phyloP scores from a whole-genome alignment of 2,888 invertebrate genomes.

The Polyploca ridens region DNA sequence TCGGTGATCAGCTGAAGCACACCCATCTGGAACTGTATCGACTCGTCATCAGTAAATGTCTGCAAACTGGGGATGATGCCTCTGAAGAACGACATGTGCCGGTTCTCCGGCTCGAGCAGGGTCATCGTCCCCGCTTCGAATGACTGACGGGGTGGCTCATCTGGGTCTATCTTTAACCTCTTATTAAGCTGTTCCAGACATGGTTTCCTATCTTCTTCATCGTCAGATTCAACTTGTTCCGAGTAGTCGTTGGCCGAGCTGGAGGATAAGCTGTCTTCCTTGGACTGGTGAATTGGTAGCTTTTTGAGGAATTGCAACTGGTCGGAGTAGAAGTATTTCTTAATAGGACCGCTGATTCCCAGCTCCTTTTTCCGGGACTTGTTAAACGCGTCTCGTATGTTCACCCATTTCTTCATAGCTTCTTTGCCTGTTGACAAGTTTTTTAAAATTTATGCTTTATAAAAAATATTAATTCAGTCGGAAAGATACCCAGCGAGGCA shows the following conservation, averaged over 20 bases:
- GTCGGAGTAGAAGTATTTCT: background rate
- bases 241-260: background rate
- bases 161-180: background rate
- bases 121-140: background rate
- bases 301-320: background rate
- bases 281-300: background rate
- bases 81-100: background rate
- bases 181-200: background rate
- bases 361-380: background rate
- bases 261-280: background rate
- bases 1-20: background rate
- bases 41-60: background rate
- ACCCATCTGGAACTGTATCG: slow-evolving; percentile 4
- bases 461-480: no score
- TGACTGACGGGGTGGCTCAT: background rate
- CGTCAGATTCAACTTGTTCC: background rate
- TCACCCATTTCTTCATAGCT: slow-evolving; percentile 5
- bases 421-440: background rate
- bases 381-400: background rate
- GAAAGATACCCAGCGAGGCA: no score
- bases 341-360: background rate
- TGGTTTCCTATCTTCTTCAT: background rate
- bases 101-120: background rate
- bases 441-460: no score
- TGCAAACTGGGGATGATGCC: background rate